These are phyloP conservation scores for Oriolus oriolus DNA, from an alignment of 2,113 vertebrate genomes.

Conservation along the genomic window DNA sequence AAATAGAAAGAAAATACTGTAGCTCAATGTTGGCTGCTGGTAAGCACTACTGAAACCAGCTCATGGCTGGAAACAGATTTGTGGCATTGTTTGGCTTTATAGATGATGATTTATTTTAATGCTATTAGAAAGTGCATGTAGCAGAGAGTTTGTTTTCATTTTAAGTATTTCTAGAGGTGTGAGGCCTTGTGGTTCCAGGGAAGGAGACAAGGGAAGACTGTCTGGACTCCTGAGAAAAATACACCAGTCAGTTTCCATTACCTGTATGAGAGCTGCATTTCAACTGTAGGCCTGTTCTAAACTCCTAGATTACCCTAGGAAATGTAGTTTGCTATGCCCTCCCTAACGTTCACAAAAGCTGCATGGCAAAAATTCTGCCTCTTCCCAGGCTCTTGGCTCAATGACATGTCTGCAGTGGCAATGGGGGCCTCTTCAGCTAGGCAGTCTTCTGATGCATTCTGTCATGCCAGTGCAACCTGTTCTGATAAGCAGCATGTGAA, in stretches of 20 bases:
- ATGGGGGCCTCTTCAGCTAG: background rate
- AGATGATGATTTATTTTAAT: conserved; percentile 9
- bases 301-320: background rate
- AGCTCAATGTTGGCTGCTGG: background rate
- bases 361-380: background rate
- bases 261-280: background rate
- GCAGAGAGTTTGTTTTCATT: background rate
- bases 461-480: background rate
- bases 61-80: background rate
- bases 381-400: background rate
- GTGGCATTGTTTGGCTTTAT: background rate
- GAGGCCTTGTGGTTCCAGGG: background rate
- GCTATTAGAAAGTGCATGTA: background rate
- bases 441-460: background rate
- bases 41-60: conserved; percentile 4
- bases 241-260: background rate
- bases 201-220: background rate
- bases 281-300: background rate
- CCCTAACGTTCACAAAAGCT: background rate
- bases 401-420: background rate
- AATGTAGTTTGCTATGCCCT: background rate
- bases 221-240: background rate
- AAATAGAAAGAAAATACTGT: conserved; percentile 12
- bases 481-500: background rate
- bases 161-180: background rate